Conservation (phyloP, 2,888 invertebrate species). For the Minunthozetes semirufus region DNA sequence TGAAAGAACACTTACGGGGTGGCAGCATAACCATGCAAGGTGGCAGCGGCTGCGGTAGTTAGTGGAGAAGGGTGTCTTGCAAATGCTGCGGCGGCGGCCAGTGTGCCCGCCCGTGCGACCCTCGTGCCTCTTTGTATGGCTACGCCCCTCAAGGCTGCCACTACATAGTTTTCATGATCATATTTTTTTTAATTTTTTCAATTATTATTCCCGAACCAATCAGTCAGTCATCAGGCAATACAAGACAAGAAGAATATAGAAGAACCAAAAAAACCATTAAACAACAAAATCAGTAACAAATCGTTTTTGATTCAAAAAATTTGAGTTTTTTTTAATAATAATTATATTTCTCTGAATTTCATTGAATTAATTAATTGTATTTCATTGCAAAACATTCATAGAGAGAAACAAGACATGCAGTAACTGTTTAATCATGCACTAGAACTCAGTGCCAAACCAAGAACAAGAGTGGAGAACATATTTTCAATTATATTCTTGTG, state of each 20-base stretch:
- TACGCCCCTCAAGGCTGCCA: slow-evolving; percentile 73
- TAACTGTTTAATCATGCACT: background rate
- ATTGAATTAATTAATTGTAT: background rate
- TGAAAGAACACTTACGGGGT: slow-evolving; percentile 64
- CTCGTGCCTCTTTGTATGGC: slow-evolving; percentile 65
- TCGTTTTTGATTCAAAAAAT: slow-evolving; percentile 5
- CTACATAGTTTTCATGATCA: slow-evolving; percentile 47
- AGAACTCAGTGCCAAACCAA: too few species aligned
- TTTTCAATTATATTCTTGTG: too few species aligned
- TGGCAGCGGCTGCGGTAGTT: slow-evolving; percentile 61
- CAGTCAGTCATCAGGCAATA: slow-evolving; percentile 31
- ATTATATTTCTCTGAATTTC: background rate
- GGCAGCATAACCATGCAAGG: slow-evolving; percentile 69
- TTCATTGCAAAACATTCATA: background rate
- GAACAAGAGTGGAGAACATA: too few species aligned
- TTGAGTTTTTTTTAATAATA: background rate
- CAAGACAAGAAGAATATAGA: slow-evolving; percentile 21
- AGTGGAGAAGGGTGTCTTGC: slow-evolving; percentile 60
- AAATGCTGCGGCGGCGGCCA: slow-evolving; percentile 56
- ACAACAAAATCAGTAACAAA: slow-evolving; percentile 18
- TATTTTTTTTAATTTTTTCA: background rate
- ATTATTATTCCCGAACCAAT: slow-evolving; percentile 15
- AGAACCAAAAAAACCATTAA: too few species aligned
- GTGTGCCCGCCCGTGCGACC: slow-evolving; percentile 54
- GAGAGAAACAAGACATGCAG: background rate